Evolutionary conservation across 2,888 invertebrate species (phyloP).

Genomic region (Strigamia crassipes): DNA sequence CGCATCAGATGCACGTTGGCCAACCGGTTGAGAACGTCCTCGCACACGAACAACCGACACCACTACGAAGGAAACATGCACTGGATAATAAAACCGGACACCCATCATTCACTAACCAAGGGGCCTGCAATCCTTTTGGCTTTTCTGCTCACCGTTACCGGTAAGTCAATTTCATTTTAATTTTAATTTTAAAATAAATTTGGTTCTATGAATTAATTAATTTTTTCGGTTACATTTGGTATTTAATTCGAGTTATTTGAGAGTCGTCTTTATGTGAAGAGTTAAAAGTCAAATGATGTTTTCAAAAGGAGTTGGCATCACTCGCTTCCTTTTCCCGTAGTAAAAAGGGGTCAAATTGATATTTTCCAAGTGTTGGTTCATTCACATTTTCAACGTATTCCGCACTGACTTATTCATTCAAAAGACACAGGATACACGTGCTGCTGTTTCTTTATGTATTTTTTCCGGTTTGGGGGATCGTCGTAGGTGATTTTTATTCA

Average conservation of each 20-base stretch:
- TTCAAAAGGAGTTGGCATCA: conserved; percentile 8
- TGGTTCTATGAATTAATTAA: too few relatives aligned
- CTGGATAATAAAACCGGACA: conserved; percentile 5
- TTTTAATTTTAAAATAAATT: not conserved
- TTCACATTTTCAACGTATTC: not conserved
- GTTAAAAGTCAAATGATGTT: conserved; percentile 8
- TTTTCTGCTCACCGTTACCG: not conserved
- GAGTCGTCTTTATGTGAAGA: not conserved
- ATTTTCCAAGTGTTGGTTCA: conserved; percentile 4
- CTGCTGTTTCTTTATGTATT: not conserved
- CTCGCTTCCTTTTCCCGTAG: conserved; percentile 7
- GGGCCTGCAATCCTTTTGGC: not conserved
- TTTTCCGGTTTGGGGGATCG: too few relatives aligned
- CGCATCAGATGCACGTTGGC: conserved; percentile 6
- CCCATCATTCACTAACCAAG: not conserved
- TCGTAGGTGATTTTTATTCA: too few relatives aligned
- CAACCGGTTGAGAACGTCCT: conserved; percentile 7
- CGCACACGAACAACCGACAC: not conserved
- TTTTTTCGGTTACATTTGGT: too few relatives aligned
- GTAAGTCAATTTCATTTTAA: not conserved
- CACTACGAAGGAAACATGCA: conserved; percentile 11
- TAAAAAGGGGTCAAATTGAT: not conserved
- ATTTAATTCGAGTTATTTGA: not conserved
- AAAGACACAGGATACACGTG: not conserved
- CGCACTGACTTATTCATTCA: not conserved